Percentiles rank a stretch among this genome's conserved stretches.
Evolutionary conservation across 2,113 vertebrate genomes (phyloP).

Genomic region (Natator depressus): DNA sequence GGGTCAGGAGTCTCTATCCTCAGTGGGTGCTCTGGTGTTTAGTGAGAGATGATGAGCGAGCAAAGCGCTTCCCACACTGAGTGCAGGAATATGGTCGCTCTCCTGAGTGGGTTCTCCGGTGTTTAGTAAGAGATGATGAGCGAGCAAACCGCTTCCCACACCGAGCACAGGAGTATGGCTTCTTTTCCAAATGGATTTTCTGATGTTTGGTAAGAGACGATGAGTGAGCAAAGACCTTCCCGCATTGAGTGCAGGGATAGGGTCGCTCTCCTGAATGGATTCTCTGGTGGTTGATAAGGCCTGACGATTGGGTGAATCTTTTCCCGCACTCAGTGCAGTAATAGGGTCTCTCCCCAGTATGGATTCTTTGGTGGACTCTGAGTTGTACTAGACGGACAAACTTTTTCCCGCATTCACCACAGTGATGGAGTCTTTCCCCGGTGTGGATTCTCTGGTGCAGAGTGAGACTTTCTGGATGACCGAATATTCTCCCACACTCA

Average conservation of each 20-base stretch:
- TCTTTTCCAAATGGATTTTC: background rate
- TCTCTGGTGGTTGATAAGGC: constrained; percentile 72
- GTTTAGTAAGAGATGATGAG: background rate
- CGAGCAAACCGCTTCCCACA: background rate
- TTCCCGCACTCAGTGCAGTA: constrained; percentile 71
- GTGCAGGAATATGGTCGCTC: background rate
- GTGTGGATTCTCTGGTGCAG: constrained; percentile 75
- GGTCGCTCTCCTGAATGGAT: constrained; percentile 66
- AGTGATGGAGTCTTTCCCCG: constrained; percentile 63
- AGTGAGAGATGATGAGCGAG: background rate
- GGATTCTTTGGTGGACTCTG: constrained; percentile 71
- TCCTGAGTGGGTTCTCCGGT: background rate
- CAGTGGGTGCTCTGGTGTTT: background rate
- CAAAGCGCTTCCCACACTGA: background rate
- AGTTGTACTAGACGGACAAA: constrained; percentile 72
- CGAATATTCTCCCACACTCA: constrained; percentile 66
- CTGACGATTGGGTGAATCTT: constrained; percentile 71
- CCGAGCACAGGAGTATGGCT: background rate
- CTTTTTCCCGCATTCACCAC: constrained; percentile 68
- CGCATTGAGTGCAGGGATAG: constrained; percentile 26
- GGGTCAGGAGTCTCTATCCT: background rate
- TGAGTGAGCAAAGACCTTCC: constrained; percentile 36
- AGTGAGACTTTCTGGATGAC: constrained; percentile 70
- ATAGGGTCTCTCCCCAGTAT: constrained; percentile 73
- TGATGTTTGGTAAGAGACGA: background rate